Evolutionary conservation across 2,113 vertebrate genomes (phyloP), one percentile per base, ranked within the genome.

Genomic region (Channa argus): DNA sequence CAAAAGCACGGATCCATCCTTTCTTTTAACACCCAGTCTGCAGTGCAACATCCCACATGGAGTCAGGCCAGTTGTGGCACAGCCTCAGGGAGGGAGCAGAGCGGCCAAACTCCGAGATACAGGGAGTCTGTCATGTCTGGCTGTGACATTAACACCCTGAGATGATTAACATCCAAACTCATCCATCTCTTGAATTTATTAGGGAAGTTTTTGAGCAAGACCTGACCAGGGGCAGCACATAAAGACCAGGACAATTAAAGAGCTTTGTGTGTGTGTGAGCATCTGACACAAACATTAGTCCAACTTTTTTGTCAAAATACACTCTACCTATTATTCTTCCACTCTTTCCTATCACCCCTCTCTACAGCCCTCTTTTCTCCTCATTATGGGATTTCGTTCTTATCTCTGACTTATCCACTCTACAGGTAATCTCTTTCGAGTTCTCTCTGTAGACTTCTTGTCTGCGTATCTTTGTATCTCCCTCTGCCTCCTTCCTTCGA

Each of bases 371-470:
- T 68, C 52, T 63, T 15, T 55, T 69, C 62, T 79, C 46, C 77
- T 87, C 83, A 87, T 90, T 86, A 89, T 72, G 59, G 66, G 46
- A 52, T 39, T 70, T 47, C 72, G 80, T 65, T 73, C 76, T 86
- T 72, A 80, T 78, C 74, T 77, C 51, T 34, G 72, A 71, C 75
- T 78, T 78, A 83, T 84, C 78, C 75, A 86, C 65, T 71, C 64
- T 61, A 43, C 50, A 84, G 68, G 63, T 49, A 82, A 76, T 59
- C 68, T 68, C 63, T 84, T 72, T 83, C 61, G 68, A 87, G 77
- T 77, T 52, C 38, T 76, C 74, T 80, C 74, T 43, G 43, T 52
- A 41, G 73, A 62, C 73, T 54, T 58, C 7, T 2, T 47, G 74
- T 73, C 63, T 80, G 71, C 79, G 71, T 64, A 72, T 85, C 83